Conservation (phyloP, 2,888 invertebrate species). For the Drosophila meridiana region DNA sequence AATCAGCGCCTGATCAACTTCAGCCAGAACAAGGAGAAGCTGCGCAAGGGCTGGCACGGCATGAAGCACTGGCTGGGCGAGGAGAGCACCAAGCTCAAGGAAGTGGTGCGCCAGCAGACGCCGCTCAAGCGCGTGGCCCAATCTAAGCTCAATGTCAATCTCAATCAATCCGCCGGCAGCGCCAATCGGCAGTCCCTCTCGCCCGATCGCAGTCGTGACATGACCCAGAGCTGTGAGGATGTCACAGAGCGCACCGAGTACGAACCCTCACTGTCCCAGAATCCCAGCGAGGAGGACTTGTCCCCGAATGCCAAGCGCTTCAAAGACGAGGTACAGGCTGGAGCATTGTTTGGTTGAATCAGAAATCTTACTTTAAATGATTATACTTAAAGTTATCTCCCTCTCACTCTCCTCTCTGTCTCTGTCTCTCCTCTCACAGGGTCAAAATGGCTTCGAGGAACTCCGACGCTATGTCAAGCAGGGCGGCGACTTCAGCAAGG, state of each 20-base stretch:
- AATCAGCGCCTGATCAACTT: constrained; percentile 83
- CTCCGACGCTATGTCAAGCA: constrained; percentile 96
- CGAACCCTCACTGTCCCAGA: constrained; percentile 72
- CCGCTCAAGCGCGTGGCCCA: constrained; percentile 82
- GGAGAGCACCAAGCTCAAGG: constrained; percentile 82
- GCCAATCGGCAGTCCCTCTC: constrained; percentile 58
- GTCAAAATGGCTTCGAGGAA: constrained; percentile 97
- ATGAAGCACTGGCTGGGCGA: constrained; percentile 85
- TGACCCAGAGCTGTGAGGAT: constrained; percentile 70
- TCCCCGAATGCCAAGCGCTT: constrained; percentile 77
- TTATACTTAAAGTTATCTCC: neutral
- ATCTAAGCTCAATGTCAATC: constrained; percentile 74
- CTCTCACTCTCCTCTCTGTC: neutral
- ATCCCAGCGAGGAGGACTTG: constrained; percentile 71
- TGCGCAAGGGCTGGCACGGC: constrained; percentile 84
- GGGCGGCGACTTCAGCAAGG: constrained; percentile 97
- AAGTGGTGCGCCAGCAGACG: constrained; percentile 84
- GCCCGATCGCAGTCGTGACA: constrained; percentile 49
- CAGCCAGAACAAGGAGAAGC: constrained; percentile 83
- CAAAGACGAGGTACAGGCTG: constrained; percentile 78
- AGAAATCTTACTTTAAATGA: too few species aligned
- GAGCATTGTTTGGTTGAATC: constrained; percentile 36
- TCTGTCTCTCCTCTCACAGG: constrained; percentile 87
- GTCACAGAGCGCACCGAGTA: constrained; percentile 66
- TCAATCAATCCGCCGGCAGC: constrained; percentile 59